Evolutionary conservation across 2,113 vertebrate genomes (phyloP), one percentile per base, ranked within the genome.

Genomic region (Equus przewalskii): DNA sequence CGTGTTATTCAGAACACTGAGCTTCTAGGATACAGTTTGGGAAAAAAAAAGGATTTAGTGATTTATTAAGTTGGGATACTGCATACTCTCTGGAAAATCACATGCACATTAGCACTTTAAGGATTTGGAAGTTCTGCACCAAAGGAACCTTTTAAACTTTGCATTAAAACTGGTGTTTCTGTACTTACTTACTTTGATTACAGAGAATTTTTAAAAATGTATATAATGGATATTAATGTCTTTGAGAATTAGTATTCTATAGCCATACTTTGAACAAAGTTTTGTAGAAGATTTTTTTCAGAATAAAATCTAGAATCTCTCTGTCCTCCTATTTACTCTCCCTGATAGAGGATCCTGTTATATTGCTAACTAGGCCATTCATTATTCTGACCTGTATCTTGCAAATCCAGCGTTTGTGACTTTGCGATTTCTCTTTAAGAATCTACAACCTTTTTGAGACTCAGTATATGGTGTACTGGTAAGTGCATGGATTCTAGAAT

Each of bases 211-310:
- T 9, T 1, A 5, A 33, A 69, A 49, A 91, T 33, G 12, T 88
- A 46, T 46, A 12, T 41, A 75, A 36, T 79, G 15, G 30, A 24
- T 92, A 41, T 69, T 89, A 94, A 44, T 18, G 54, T 96, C 28
- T 80, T 96, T 94, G 36, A 94, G 28, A 82, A 90, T 89, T 92
- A 76, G 21, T 94, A 78, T 72, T 82, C 4, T 82, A 11, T 92
- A 33, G 22, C 36, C 62, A 14, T 92, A 70, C 33, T 86, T 94
- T 73, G 72, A 93, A 72, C 60, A 86, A 4, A 82, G 11, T 96
- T 82, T 26, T 90, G 22, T 73, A 73, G 24, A 69, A 51, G 24
- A 84, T 67, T 80, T 92, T 69, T 75, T 88, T 94, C 21, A 65
- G 44, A 54, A 81, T 91, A 69, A 85, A 91, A 58, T 95, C 79